Evolutionary conservation across 2,113 vertebrate species (phyloP).

Genomic region (Periophthalmodon schlosseri): DNA sequence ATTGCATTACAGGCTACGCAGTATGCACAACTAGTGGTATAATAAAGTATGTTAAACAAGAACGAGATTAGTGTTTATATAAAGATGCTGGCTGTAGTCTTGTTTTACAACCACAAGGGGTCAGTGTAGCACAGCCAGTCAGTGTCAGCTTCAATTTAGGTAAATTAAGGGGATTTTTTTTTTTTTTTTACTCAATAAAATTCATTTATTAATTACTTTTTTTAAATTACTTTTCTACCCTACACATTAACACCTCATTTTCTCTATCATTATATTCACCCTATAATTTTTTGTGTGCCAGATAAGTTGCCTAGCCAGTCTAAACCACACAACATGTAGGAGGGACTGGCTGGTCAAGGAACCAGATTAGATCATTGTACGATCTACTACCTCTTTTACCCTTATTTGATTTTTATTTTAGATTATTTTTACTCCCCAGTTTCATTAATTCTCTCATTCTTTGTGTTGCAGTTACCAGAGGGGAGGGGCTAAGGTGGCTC

Average conservation of each 20-base stretch:
- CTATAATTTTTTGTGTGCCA: too few species aligned
- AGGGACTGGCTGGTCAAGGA: too few species aligned
- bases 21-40: neutral
- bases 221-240: neutral
- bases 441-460: constrained; percentile 8
- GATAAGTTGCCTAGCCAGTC: too few species aligned
- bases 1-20: neutral
- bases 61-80: neutral
- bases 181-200: neutral
- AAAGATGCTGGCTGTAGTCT: neutral
- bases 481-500: constrained; percentile 82
- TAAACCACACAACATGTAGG: too few species aligned
- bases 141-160: neutral
- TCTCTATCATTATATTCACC: too few species aligned
- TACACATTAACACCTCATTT: neutral
- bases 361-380: too few species aligned
- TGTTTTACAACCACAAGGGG: neutral
- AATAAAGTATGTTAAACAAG: neutral
- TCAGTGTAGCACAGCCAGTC: neutral
- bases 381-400: too few species aligned
- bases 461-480: constrained; percentile 80
- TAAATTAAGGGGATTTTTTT: neutral
- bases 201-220: too few species aligned
- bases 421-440: neutral
- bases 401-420: too few species aligned